Evolutionary conservation across 2,888 invertebrate genomes (phyloP), one percentile per base, ranked within the genome.

Genomic region (Automeris io): DNA sequence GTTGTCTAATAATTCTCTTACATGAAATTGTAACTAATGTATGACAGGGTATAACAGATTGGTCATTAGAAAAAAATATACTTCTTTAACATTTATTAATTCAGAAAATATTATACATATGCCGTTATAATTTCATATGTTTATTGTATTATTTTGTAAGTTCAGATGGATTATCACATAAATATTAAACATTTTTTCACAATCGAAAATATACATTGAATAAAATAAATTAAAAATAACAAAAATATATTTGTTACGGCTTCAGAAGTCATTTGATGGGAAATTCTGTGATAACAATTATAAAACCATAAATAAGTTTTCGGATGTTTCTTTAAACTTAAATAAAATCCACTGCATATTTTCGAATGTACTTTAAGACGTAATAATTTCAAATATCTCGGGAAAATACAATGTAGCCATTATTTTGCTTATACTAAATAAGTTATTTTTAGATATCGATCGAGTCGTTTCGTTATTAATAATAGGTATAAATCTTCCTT

Each of bases 401-500:
- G 58, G 51, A 62, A 57, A 61, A 58, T 63, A 65, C 55, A 63
- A 54, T 43, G 62, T 58, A 61, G 59, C 66, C 67, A 67, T 64
- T 70, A 61, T 45, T 57, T 62, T 69, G 64, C 74, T 74, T 76
- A 77, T 59, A 68, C 71, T 80, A 78, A 71, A 64, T 68, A 70
- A 70, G 71, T 74, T 71, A 82, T 74, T 78, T 52, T 78, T 73
- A 77, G 72, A 73, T 74, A 78, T 80, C 75, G 65, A 70, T 77
- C 73, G 70, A 73, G 68, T 72, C 70, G 76, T 79, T 70, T 76
- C 68, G 76, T 70, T 80, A 73, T 74, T 76, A 74, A 75, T 80
- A 67, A 70, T 81, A 83, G 68, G 78, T 85, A 83, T 78, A 79
- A 80, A 75, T 83, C 74, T 85, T 80, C 79, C 77, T 80, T 79